Evolutionary conservation across 2,888 invertebrate species (phyloP).

Genomic region (Halictus ligatus): DNA sequence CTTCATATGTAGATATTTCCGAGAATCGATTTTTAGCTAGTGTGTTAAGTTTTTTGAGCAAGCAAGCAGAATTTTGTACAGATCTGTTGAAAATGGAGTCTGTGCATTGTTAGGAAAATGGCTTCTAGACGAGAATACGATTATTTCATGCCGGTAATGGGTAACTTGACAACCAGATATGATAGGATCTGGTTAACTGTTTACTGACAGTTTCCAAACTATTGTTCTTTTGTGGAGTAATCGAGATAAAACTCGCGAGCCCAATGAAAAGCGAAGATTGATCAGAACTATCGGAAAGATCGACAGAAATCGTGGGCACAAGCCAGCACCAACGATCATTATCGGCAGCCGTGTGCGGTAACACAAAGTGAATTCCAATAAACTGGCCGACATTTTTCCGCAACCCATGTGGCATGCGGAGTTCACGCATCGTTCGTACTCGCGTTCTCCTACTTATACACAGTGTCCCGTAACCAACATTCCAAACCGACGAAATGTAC

Average conservation of each 20-base stretch:
- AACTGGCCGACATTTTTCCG: constrained; percentile 58
- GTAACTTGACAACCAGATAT: background rate
- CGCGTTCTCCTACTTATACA: constrained; percentile 4
- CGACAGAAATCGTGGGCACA: constrained; percentile 44
- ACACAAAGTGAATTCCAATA: constrained; percentile 62
- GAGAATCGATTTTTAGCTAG: too few relatives aligned
- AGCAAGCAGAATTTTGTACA: background rate
- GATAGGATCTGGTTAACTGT: background rate
- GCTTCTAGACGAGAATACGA: background rate
- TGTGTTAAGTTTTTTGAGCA: background rate
- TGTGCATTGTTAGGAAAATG: background rate
- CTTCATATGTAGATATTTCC: too few relatives aligned
- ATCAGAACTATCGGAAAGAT: constrained; percentile 27
- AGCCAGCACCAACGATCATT: constrained; percentile 46
- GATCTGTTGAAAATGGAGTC: background rate
- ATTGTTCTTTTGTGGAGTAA: constrained; percentile 25
- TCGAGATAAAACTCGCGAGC: constrained; percentile 39
- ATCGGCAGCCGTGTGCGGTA: constrained; percentile 55
- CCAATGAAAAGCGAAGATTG: constrained; percentile 20
- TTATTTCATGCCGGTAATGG: background rate
- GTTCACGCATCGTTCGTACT: constrained; percentile 60
- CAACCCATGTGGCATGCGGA: constrained; percentile 55
- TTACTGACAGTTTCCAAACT: constrained; percentile 24
- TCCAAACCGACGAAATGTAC: background rate
- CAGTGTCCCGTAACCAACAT: background rate